phyloP scores from a whole-genome alignment of 2,888 invertebrate species.

The Cartodere bifasciata region DNA sequence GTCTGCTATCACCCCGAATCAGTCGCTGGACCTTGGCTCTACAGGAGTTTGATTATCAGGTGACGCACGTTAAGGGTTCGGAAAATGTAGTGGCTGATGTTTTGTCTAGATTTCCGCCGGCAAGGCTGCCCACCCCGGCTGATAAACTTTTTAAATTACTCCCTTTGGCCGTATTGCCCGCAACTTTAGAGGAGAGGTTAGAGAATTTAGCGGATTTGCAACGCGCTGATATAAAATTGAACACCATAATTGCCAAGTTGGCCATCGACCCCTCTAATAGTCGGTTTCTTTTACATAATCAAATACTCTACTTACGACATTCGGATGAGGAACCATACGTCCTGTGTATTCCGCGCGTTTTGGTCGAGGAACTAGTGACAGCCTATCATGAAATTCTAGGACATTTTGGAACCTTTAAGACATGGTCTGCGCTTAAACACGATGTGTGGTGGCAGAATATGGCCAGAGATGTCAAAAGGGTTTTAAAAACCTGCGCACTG shows the following conservation, averaged over 20 bases:
- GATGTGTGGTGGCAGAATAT: conserved; percentile 5
- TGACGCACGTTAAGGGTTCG: conserved; percentile 17
- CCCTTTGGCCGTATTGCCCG: no score
- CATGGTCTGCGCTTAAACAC: background rate
- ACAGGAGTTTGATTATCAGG: conserved; percentile 18
- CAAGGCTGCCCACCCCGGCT: conserved; percentile 10
- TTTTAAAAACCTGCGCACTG: conserved; percentile 9
- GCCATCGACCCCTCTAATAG: no score
- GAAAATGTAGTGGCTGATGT: conserved; percentile 21
- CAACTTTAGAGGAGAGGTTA: no score
- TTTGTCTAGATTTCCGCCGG: conserved; percentile 17
- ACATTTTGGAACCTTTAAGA: conserved; percentile 11
- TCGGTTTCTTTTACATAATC: no score
- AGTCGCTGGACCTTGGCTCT: conserved; percentile 19
- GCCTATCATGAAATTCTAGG: conserved; percentile 11
- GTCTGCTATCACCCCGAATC: conserved; percentile 16
- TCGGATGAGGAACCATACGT: conserved; percentile 4
- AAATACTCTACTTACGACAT: no score
- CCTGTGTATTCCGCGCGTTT: conserved; percentile 8
- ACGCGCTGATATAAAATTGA: no score
- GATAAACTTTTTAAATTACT: conserved; percentile 3
- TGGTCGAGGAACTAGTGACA: conserved; percentile 2
- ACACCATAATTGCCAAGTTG: no score
- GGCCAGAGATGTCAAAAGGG: background rate
- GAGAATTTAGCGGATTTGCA: no score